Conservation (phyloP, 2,888 invertebrate species). For the Sphinx pinastri region DNA sequence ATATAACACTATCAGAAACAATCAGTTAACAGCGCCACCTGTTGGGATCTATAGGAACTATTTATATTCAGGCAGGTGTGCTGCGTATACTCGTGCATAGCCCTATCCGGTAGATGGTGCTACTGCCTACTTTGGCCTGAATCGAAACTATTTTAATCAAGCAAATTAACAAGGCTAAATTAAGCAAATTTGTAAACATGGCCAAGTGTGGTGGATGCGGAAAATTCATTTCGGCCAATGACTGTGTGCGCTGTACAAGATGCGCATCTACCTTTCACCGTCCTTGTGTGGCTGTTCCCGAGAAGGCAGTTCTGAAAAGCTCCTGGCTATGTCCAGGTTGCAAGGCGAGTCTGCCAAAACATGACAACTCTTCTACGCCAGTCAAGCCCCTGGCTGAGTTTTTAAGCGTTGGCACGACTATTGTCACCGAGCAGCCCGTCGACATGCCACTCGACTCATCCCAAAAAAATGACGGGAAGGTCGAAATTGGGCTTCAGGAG, state of each 20-base stretch:
- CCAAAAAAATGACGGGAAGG: background rate
- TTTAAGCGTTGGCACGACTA: background rate
- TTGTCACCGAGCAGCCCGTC: background rate
- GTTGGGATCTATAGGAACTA: background rate
- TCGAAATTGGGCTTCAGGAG: background rate
- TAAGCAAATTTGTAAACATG: background rate
- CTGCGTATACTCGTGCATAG: background rate
- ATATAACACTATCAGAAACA: too few species aligned
- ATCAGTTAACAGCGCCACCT: background rate
- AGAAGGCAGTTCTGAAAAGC: background rate
- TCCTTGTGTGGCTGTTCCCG: background rate
- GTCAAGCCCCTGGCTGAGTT: background rate
- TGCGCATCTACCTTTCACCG: background rate
- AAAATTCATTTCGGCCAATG: background rate
- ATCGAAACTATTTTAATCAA: background rate
- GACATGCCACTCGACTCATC: background rate
- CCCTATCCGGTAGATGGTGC: background rate
- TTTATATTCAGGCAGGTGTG: background rate
- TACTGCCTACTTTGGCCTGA: background rate
- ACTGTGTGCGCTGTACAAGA: background rate
- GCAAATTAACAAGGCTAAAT: too few species aligned
- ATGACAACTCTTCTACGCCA: background rate
- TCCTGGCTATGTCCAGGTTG: background rate
- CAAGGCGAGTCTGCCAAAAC: background rate
- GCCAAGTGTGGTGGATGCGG: background rate